Evolutionary conservation across 92 coral and sea anemone species (phyloP).

Genomic region (Zoanthus gigantus): DNA sequence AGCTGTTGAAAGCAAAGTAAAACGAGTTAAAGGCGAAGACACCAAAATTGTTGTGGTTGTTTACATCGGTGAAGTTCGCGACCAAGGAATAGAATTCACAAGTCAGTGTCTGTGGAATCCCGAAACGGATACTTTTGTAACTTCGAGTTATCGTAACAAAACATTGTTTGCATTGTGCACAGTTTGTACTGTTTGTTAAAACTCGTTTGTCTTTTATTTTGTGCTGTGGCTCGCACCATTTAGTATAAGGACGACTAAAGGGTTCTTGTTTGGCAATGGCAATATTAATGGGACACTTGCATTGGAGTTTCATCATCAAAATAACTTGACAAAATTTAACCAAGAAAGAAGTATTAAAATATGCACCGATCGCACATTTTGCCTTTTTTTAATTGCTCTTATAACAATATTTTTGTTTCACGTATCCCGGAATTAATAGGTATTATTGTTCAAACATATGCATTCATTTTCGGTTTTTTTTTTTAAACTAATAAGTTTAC

Average conservation of each 20-base stretch:
- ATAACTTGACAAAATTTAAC: not conserved
- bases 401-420: not conserved
- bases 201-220: not conserved
- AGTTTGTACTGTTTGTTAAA: constrained; percentile 76
- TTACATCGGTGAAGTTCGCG: constrained; percentile 94
- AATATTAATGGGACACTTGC: not conserved
- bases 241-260: not conserved
- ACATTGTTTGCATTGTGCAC: constrained; percentile 93
- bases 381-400: not conserved
- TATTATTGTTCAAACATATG: not conserved
- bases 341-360: not conserved
- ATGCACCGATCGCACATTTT: not conserved
- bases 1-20: constrained; percentile 84
- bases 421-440: not conserved
- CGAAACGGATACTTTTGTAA: constrained; percentile 82
- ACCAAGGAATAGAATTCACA: constrained; percentile 94
- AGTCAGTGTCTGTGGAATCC: constrained; percentile 98
- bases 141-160: constrained; percentile 86
- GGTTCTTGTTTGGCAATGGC: not conserved
- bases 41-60: constrained; percentile 89
- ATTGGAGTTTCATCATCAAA: not conserved
- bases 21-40: constrained; percentile 49
- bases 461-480: too few relatives aligned
- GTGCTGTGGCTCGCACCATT: too few relatives aligned
- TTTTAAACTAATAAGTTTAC: not conserved